Evolutionary conservation across 2,888 invertebrate species (phyloP), one percentile per base, ranked within the genome.

Genomic region (Drosophila dives): DNA sequence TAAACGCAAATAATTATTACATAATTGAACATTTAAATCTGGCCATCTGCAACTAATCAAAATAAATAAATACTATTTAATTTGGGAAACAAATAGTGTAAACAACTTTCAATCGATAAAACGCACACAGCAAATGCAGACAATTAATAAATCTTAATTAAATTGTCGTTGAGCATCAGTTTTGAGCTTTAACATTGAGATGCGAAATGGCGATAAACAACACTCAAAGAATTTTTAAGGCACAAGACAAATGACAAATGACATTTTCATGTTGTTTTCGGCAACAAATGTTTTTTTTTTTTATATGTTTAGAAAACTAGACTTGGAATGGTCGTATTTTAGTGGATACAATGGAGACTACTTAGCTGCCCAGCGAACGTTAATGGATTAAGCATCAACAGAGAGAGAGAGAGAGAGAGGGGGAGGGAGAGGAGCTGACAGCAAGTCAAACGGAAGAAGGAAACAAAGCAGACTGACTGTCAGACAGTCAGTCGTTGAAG

Each of bases 311-410:
- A 53, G 76, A 59, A 36, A 64, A 15, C 45, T 45, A 59, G 53
- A 69, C 51, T 34, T 50, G 69, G 55, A 62, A 61, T 79, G 75
- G 56, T 77, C 77, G 72, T 77, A 75, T 75, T 67, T 77, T 77
- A 72, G 48, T 65, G 53, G 40, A 77, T 80, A 78, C 78, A 78
- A 78, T 78, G 72, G 64, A 29, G 60, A 72, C 80, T 80, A 72
- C 81, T 78, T 80, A 77, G 72, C 64, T 54, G 61, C 38, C 50
- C 63, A 70, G 76, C 83, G 72, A 59, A 82, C 70, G 80, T 82
- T 80, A 75, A 82, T 80, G 83, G 80, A 79, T 75, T 80, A 60
- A 65, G 65, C 26, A 40, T 15, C 65, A 66, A 33, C 51, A 72
- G 77, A 3, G 2, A 17, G 38, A 20, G 3, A 7, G 1, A n/a